Percentiles rank a stretch among this genome's conserved stretches.
Conservation (phyloP, 2,113 vertebrate species). For the Eudyptes chrysolophus region DNA sequence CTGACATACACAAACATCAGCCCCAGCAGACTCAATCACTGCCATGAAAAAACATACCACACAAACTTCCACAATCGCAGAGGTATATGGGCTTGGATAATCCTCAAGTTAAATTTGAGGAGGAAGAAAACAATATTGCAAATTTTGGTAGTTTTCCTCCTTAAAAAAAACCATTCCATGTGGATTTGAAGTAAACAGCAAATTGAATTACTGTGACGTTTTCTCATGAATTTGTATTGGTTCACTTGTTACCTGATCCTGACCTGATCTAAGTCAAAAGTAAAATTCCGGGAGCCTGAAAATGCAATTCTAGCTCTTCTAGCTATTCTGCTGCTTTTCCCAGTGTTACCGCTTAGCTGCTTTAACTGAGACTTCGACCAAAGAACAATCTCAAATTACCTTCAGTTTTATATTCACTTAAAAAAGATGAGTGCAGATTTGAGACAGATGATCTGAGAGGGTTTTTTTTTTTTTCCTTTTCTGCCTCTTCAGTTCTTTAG, state of each 20-base stretch:
- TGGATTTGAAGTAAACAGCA: not conserved
- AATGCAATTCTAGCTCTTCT: constrained; percentile 3
- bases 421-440: constrained; percentile 36
- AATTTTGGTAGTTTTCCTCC: not conserved
- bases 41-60: not conserved
- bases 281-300: not conserved
- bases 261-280: not conserved
- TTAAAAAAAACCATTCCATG: not conserved
- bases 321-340: not conserved
- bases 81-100: not conserved
- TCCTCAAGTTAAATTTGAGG: not conserved
- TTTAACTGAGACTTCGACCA: not conserved
- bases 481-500: not conserved
- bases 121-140: not conserved
- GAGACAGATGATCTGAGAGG: constrained; percentile 13
- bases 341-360: not conserved
- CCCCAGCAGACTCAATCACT: not conserved
- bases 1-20: not conserved
- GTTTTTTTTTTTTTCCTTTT: not conserved
- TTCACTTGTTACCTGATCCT: not conserved
- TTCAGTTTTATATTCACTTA: constrained; percentile 27
- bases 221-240: not conserved
- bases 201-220: not conserved
- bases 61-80: not conserved
- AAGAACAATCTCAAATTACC: constrained; percentile 48